phyloP scores from a whole-genome alignment of 1,140 invertebrate species.

The Drosophila suzukii region DNA sequence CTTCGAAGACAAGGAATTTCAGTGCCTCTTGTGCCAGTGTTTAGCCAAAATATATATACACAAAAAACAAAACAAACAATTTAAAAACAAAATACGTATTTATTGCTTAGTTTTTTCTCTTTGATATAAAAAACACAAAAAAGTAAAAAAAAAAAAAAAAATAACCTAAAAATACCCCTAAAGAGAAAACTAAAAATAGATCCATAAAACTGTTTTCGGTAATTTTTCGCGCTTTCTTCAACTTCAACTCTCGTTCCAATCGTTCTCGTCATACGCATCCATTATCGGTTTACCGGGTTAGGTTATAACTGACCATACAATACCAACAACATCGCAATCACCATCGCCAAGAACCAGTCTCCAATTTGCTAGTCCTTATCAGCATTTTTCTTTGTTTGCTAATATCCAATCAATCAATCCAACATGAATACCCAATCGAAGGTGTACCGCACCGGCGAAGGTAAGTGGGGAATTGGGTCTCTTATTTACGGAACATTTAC shows the following conservation, averaged over 20 bases:
- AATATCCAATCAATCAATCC: constrained; percentile 53
- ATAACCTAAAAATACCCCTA: constrained; percentile 23
- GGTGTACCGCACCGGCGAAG: constrained; percentile 81
- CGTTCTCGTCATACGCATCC: constrained; percentile 42
- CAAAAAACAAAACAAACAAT: constrained; percentile 54
- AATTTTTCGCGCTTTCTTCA: constrained; percentile 45
- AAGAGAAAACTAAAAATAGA: constrained; percentile 31
- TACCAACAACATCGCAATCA: constrained; percentile 28
- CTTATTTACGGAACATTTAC: background rate
- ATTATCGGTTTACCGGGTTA: constrained; percentile 21
- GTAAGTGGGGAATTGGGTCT: constrained; percentile 36
- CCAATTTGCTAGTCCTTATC: constrained; percentile 68
- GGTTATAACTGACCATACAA: constrained; percentile 29
- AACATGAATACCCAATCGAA: constrained; percentile 83
- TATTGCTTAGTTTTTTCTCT: constrained; percentile 82
- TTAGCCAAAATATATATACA: constrained; percentile 83
- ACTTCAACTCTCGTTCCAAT: constrained; percentile 37
- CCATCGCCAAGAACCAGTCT: constrained; percentile 57
- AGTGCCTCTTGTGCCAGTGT: constrained; percentile 83
- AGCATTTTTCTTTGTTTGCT: constrained; percentile 61
- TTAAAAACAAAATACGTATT: constrained; percentile 69
- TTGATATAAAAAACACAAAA: constrained; percentile 75
- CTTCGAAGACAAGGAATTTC: constrained; percentile 83
- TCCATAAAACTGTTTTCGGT: constrained; percentile 30
- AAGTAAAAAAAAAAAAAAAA: constrained; percentile 34